Percentiles rank a stretch among this genome's conserved stretches.
These are phyloP conservation scores for Hirundichthys speculiger DNA, from an alignment of 2,113 vertebrate genomes.

Conservation along the genomic window DNA sequence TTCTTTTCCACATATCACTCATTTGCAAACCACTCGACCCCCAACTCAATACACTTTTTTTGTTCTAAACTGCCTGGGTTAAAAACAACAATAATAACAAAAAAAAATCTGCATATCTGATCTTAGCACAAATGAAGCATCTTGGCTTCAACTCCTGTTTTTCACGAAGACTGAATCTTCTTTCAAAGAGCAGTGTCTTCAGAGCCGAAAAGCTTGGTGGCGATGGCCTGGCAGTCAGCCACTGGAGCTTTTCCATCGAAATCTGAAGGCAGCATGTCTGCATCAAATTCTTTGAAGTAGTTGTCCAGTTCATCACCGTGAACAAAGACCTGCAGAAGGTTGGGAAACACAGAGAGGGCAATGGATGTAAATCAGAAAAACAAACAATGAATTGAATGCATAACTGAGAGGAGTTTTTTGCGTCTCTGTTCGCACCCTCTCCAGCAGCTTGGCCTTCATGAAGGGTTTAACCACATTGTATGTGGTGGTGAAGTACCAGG, in stretches of 20 bases:
- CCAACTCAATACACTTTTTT: constrained; percentile 27
- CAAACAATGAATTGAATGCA: not conserved
- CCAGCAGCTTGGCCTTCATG: constrained; percentile 96
- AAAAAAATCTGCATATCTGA: constrained; percentile 7
- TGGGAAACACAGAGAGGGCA: not conserved
- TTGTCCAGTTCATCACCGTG: constrained; percentile 90
- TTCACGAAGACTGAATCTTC: not conserved
- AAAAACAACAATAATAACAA: not conserved
- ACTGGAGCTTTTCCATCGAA: constrained; percentile 89
- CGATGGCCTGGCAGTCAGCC: constrained; percentile 83
- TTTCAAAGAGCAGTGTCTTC: constrained; percentile 91
- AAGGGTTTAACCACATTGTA: constrained; percentile 96
- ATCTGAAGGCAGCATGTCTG: constrained; percentile 88
- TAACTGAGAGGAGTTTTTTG: not conserved
- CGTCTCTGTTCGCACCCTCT: constrained; percentile 83
- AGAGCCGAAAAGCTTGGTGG: constrained; percentile 89
- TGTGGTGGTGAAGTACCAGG: constrained; percentile 99
- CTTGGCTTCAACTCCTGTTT: constrained; percentile 18
- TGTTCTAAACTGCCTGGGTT: constrained; percentile 9
- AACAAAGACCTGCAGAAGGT: constrained; percentile 86
- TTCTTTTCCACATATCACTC: constrained; percentile 13
- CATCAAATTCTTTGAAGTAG: constrained; percentile 89
- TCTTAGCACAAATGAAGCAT: constrained; percentile 23
- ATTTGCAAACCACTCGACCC: constrained; percentile 19
- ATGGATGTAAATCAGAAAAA: not conserved